Percentiles rank a stretch among this genome's conserved stretches.
These are phyloP conservation scores for Lepidiolamprologus cunningtoni DNA, from an alignment of 2,113 vertebrate genomes.

Conservation along the genomic window DNA sequence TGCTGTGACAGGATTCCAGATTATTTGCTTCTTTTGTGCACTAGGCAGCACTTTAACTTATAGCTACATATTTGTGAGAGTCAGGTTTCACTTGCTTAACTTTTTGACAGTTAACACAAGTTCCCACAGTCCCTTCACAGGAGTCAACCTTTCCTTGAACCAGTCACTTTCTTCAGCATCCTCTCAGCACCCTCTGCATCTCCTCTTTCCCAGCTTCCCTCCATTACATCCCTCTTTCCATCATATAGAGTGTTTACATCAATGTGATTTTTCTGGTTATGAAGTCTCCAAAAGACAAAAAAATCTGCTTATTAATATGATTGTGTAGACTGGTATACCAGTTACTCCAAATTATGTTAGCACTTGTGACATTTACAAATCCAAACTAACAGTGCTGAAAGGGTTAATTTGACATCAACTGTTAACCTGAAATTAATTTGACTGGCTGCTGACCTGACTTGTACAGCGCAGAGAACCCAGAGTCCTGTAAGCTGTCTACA, in stretches of 20 bases:
- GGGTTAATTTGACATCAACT: neutral
- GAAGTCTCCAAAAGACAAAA: neutral
- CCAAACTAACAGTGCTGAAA: neutral
- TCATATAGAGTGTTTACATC: neutral
- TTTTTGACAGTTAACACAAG: neutral
- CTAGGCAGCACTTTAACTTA: neutral
- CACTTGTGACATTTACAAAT: neutral
- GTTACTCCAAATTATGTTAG: neutral
- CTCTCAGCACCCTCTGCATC: neutral
- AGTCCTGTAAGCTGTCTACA: neutral
- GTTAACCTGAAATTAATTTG: neutral
- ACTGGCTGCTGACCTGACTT: neutral
- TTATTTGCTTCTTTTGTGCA: neutral
- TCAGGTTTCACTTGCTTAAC: neutral
- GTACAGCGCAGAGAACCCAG: neutral
- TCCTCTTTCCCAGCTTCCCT: neutral
- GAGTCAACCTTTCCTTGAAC: neutral
- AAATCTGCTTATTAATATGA: neutral
- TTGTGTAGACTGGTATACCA: neutral
- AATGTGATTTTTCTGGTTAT: neutral
- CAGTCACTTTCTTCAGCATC: neutral
- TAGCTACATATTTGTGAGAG: neutral
- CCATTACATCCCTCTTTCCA: rapidly evolving
- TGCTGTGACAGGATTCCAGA: neutral
- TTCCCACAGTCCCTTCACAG: neutral